A percentile compares a stretch with the other conserved stretches of the same genome.
These are phyloP conservation scores for Aphelenchoides fujianensis DNA, from an alignment of 1,140 invertebrate genomes.

Conservation along the genomic window DNA sequence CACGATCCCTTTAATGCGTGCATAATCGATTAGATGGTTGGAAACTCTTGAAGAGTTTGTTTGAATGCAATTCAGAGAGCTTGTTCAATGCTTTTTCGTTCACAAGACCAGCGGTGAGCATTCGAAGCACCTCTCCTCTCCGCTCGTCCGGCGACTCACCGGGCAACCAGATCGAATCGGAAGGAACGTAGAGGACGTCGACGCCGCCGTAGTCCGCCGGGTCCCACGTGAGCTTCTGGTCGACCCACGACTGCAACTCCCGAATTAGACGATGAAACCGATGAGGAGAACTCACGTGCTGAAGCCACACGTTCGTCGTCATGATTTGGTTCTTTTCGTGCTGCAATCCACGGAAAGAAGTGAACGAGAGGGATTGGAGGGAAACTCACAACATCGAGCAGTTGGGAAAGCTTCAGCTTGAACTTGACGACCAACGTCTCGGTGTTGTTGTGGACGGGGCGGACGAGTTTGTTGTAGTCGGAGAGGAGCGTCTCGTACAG, in stretches of 20 bases:
- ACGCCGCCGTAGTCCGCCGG: constrained; percentile 90
- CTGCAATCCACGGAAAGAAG: no score
- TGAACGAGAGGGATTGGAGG: neutral
- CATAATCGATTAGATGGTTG: no score
- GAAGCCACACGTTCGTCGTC: constrained; percentile 90
- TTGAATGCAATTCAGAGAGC: no score
- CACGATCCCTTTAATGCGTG: no score
- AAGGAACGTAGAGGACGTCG: constrained; percentile 71
- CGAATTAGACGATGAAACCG: no score
- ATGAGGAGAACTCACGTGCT: no score
- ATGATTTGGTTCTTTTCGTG: constrained; percentile 83
- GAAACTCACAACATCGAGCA: constrained; percentile 84
- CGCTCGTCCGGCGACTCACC: no score
- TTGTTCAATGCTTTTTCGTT: no score
- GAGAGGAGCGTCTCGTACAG: constrained; percentile 63
- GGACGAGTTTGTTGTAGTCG: constrained; percentile 89
- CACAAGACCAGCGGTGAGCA: no score
- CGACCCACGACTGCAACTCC: constrained; percentile 85
- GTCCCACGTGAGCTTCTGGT: constrained; percentile 95
- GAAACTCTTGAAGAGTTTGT: no score
- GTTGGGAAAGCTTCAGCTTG: constrained; percentile 86
- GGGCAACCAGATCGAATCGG: constrained; percentile 82
- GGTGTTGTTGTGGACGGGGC: constrained; percentile 84
- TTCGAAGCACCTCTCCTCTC: no score
- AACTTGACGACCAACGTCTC: constrained; percentile 87